A percentile compares a stretch with the other conserved stretches of the same genome.
These are phyloP conservation scores for Ochotona princeps DNA, from an alignment of 2,113 vertebrate species.

Conservation along the genomic window DNA sequence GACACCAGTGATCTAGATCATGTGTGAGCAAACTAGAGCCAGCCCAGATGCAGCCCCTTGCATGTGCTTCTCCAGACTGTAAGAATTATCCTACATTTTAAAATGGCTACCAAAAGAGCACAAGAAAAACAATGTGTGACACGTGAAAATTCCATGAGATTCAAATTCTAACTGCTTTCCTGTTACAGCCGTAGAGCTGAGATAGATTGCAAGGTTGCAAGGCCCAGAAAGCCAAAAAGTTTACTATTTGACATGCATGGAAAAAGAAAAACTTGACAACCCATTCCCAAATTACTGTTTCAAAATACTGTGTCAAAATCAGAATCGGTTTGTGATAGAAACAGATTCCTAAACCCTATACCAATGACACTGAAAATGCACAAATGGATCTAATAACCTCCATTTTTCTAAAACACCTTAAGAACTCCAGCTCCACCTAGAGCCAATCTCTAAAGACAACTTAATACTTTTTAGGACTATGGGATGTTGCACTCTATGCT, in stretches of 20 bases:
- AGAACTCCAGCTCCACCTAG: background rate
- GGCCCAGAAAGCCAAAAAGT: constrained; percentile 32
- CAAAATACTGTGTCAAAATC: constrained; percentile 26
- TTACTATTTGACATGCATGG: background rate
- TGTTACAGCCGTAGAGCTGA: background rate
- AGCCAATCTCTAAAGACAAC: background rate
- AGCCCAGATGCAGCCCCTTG: background rate
- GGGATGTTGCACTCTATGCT: too few species aligned
- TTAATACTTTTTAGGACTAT: constrained; percentile 4
- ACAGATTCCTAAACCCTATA: background rate
- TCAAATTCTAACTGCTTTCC: constrained; percentile 49
- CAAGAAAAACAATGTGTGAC: constrained; percentile 56
- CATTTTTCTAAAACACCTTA: background rate
- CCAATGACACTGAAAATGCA: constrained; percentile 1
- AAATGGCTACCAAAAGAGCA: constrained; percentile 16
- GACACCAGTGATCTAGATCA: constrained; percentile 26
- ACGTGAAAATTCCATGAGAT: constrained; percentile 35
- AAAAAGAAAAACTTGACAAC: background rate
- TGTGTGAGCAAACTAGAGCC: background rate
- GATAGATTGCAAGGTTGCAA: background rate
- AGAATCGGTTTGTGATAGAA: background rate
- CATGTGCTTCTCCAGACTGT: background rate
- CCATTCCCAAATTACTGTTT: background rate
- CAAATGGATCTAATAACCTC: background rate
- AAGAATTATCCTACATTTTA: constrained; percentile 41